Evolutionary conservation across 2,113 vertebrate species (phyloP).

Genomic region (Illadopsis cleaveri): DNA sequence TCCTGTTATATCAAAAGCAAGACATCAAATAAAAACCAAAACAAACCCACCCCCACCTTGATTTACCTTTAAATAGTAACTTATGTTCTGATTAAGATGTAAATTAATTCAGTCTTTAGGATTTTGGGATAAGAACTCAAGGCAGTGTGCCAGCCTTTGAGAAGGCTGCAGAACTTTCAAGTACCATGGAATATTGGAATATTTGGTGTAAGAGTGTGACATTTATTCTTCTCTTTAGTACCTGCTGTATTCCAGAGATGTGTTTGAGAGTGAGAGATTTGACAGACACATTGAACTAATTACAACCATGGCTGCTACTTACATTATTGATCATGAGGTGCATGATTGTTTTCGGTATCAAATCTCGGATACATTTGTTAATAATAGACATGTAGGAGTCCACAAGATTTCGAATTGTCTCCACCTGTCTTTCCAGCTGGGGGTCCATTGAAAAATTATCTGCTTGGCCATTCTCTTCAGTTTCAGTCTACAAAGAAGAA

Average conservation of each 20-base stretch:
- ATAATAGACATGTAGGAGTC: conserved; percentile 94
- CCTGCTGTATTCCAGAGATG: background rate
- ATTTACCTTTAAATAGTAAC: background rate
- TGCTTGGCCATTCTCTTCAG: conserved; percentile 74
- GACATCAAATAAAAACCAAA: background rate
- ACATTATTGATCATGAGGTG: conserved; percentile 93
- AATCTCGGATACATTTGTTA: conserved; percentile 88
- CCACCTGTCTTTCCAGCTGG: conserved; percentile 91
- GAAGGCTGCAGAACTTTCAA: background rate
- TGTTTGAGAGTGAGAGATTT: background rate
- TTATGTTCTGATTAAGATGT: background rate
- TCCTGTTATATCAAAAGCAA: background rate
- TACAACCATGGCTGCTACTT: conserved; percentile 45
- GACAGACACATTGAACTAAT: background rate
- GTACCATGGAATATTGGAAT: background rate
- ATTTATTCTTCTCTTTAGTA: background rate
- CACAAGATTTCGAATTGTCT: conserved; percentile 90
- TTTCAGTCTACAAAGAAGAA: conserved; percentile 72
- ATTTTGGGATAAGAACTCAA: background rate
- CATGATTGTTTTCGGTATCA: conserved; percentile 96
- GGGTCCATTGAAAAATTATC: conserved; percentile 91
- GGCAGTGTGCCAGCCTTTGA: background rate
- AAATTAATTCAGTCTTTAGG: background rate
- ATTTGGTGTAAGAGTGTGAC: background rate
- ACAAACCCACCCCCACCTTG: background rate